phyloP scores from a whole-genome alignment of 2,113 vertebrate species.

The Engraulis encrasicolus region DNA sequence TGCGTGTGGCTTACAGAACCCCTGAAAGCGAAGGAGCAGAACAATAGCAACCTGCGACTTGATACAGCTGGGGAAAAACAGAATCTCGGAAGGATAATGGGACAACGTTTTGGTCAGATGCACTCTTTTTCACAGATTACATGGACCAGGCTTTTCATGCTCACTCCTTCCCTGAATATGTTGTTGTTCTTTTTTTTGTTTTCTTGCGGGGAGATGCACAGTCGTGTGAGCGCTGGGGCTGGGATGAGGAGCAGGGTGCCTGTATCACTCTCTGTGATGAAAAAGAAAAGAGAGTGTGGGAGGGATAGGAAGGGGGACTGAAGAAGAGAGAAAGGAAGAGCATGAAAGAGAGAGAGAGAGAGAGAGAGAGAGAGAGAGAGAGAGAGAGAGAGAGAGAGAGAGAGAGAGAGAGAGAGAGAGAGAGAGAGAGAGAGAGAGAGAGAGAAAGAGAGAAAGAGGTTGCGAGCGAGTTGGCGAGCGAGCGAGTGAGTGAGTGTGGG shows the following conservation, averaged over 20 bases:
- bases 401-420: neutral
- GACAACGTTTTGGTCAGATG: conserved; percentile 1
- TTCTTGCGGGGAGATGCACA: neutral
- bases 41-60: neutral
- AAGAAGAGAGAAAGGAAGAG: neutral
- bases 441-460: neutral
- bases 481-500: too few relatives aligned
- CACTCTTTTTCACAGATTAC: conserved; percentile 9
- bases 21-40: neutral
- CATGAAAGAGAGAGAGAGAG: neutral
- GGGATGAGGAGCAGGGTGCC: conserved; percentile 7
- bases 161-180: neutral
- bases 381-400: neutral
- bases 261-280: neutral
- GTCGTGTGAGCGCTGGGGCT: neutral
- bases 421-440: neutral
- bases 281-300: neutral
- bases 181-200: too few relatives aligned
- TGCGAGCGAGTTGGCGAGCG: too few relatives aligned
- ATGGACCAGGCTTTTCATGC: conserved; percentile 6
- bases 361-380: neutral
- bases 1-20: neutral
- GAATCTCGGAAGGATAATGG: neutral
- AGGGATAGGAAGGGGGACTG: neutral
- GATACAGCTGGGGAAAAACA: neutral